A percentile compares a stretch with the other conserved stretches of the same genome.
Evolutionary conservation across 2,113 vertebrate species (phyloP).

Genomic region (Rhadina sibilatrix): DNA sequence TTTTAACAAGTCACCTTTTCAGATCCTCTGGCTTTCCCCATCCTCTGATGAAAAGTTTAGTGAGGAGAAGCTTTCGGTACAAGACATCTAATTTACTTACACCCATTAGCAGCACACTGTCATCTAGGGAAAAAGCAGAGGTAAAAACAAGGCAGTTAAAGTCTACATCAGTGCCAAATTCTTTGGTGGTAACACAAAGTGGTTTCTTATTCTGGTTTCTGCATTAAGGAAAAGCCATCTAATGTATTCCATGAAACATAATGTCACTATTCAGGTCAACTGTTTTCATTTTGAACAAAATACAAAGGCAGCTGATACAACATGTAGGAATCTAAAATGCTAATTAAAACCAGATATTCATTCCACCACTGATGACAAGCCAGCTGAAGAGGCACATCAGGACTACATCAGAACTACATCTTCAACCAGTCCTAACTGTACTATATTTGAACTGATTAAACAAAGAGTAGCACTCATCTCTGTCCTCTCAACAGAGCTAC

Average conservation of each 20-base stretch:
- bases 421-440: background rate
- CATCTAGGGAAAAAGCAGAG: slow-evolving; percentile 70
- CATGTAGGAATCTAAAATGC: background rate
- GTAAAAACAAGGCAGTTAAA: background rate
- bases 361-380: background rate
- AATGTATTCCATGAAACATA: background rate
- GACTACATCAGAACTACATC: background rate
- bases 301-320: background rate
- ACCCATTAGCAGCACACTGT: slow-evolving; percentile 84
- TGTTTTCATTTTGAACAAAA: background rate
- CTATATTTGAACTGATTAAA: background rate
- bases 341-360: background rate
- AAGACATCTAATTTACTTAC: slow-evolving; percentile 93
- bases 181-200: background rate
- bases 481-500: background rate
- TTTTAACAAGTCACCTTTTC: slow-evolving; percentile 80
- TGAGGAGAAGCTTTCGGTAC: slow-evolving; percentile 93
- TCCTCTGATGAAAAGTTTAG: slow-evolving; percentile 96
- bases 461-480: background rate
- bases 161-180: background rate
- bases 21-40: slow-evolving; percentile 97
- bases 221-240: background rate
- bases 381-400: background rate
- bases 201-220: background rate
- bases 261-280: background rate